Percentiles rank a stretch among this genome's conserved stretches.
These are phyloP conservation scores for Vireo griseus DNA, from an alignment of 2,797 vertebrate species.

Conservation along the genomic window DNA sequence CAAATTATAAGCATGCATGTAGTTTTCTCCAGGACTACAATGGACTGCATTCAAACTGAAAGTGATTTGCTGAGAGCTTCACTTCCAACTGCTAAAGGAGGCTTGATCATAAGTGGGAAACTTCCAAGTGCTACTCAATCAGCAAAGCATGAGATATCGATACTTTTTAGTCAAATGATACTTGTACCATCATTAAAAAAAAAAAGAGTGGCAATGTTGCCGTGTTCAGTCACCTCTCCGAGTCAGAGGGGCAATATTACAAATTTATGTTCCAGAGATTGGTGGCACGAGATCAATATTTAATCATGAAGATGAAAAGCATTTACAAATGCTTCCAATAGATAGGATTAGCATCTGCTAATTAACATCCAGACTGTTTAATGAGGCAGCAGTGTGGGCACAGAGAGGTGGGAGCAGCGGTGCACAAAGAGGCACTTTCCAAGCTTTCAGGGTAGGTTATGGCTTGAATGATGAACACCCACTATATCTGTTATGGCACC, in stretches of 20 bases:
- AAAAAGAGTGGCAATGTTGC: background rate
- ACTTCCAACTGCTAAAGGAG: background rate
- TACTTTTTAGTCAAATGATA: background rate
- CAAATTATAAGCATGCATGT: background rate
- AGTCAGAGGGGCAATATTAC: background rate
- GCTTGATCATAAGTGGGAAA: background rate
- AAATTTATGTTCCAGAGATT: background rate
- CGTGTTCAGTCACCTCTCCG: background rate
- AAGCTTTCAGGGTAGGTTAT: background rate
- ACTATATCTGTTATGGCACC: slow-evolving; percentile 16
- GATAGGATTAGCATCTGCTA: background rate
- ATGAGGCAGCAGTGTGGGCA: background rate
- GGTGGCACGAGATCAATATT: background rate
- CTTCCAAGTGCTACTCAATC: background rate
- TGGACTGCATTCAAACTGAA: background rate
- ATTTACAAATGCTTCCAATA: background rate
- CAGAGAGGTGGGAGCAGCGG: background rate
- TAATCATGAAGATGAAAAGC: background rate
- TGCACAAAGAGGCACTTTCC: background rate
- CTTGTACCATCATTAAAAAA: background rate
- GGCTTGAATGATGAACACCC: background rate
- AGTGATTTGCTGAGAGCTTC: background rate
- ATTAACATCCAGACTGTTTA: background rate
- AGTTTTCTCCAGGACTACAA: background rate
- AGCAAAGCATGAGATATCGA: background rate